phyloP scores from a whole-genome alignment of 2,113 vertebrate genomes.

The Vulpes vulpes region DNA sequence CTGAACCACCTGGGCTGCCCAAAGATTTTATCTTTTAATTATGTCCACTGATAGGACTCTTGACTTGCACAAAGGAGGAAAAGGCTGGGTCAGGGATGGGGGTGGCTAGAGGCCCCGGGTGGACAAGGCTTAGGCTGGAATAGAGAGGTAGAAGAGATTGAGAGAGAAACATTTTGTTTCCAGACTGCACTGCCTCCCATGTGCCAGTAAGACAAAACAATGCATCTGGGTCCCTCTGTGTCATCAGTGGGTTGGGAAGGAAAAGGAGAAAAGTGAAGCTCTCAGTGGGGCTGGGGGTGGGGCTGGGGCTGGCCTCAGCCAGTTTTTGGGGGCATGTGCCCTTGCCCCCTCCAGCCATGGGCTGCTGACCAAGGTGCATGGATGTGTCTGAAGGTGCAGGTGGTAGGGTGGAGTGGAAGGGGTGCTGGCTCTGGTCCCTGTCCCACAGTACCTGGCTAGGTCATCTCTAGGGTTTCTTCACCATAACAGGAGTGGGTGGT shows the following conservation, averaged over 20 bases:
- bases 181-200: not conserved
- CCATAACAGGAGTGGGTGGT: not conserved
- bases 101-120: not conserved
- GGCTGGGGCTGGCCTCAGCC: not conserved
- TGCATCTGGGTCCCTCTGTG: not conserved
- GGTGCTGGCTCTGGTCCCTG: not conserved
- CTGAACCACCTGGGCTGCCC: no score
- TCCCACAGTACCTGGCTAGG: not conserved
- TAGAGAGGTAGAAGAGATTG: not conserved
- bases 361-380: rapidly evolving
- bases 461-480: conserved; percentile 55
- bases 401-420: not conserved
- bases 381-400: not conserved
- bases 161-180: conserved; percentile 17
- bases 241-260: not conserved
- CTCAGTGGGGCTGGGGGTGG: not conserved
- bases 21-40: not conserved
- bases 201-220: not conserved
- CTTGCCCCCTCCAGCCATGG: rapidly evolving
- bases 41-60: not conserved
- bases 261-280: not conserved
- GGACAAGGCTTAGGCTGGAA: not conserved
- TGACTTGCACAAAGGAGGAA: not conserved
- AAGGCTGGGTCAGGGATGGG: not conserved
- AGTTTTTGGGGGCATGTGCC: not conserved